Evolutionary conservation across 1,140 invertebrate genomes (phyloP).

Genomic region (Spodoptera frugiperda): DNA sequence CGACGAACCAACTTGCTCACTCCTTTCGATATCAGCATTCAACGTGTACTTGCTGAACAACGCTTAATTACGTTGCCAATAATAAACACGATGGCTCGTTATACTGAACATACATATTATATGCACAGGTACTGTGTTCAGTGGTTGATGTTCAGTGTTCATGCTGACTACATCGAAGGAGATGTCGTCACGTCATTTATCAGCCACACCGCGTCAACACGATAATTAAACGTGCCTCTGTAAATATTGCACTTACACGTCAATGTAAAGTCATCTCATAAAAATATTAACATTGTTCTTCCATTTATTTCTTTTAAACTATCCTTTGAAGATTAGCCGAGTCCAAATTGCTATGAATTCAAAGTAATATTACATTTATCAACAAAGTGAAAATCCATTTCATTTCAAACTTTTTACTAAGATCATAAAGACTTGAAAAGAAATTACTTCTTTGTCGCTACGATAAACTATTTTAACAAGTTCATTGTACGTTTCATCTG

Average conservation of each 20-base stretch:
- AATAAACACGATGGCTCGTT: neutral
- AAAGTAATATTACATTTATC: neutral
- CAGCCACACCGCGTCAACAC: too few relatives aligned
- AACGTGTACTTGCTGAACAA: neutral
- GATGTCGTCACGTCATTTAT: neutral
- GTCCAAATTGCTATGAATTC: neutral
- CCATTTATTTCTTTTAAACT: neutral
- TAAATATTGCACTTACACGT: neutral
- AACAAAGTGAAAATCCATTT: neutral
- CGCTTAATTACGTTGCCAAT: slow-evolving; percentile 5
- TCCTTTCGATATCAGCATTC: neutral
- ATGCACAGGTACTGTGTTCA: neutral
- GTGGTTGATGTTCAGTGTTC: neutral
- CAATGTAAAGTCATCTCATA: neutral
- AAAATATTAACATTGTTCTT: neutral
- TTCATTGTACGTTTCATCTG: too few relatives aligned
- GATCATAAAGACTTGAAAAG: too few relatives aligned
- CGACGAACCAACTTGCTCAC: too few relatives aligned
- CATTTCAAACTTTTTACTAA: neutral
- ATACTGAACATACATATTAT: neutral
- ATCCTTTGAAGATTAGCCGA: neutral
- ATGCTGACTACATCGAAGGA: slow-evolving; percentile 3
- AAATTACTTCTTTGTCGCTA: too few relatives aligned
- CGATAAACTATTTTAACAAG: too few relatives aligned
- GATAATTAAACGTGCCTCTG: too few relatives aligned